A percentile compares a stretch with the other conserved stretches of the same genome.
phyloP scores from a whole-genome alignment of 1,140 invertebrate species.

The Platorchestia sp. region DNA sequence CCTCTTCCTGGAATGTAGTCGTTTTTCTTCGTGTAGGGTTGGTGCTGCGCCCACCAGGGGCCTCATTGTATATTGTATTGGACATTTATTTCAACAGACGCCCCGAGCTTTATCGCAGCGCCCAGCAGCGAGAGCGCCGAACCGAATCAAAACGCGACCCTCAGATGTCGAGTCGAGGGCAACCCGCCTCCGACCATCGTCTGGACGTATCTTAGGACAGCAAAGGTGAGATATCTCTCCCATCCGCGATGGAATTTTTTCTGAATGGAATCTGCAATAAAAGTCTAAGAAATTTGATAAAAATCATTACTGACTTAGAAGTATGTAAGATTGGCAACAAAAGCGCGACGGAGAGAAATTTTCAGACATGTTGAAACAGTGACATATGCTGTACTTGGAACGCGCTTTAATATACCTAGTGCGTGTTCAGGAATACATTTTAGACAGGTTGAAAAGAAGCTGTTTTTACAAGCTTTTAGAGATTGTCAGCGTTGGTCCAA shows the following conservation, averaged over 20 bases:
- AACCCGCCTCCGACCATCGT: conserved; percentile 72
- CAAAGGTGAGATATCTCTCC: conserved; percentile 70
- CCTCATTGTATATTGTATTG: not conserved
- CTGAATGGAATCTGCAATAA: not conserved
- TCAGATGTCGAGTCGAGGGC: conserved; percentile 72
- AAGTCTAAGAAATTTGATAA: not conserved
- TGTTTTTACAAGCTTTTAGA: not conserved
- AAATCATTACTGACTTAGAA: not conserved
- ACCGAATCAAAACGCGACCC: conserved; percentile 68
- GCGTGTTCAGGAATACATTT: not conserved
- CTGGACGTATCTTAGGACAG: conserved; percentile 80
- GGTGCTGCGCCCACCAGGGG: not conserved
- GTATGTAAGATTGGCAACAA: not conserved
- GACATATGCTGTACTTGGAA: no score
- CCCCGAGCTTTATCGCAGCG: conserved; percentile 62
- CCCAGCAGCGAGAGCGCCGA: conserved; percentile 70
- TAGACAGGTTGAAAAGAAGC: not conserved
- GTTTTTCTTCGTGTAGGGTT: not conserved
- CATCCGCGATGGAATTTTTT: not conserved
- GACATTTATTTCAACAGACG: conserved; percentile 58
- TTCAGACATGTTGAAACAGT: not conserved
- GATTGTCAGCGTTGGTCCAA: not conserved
- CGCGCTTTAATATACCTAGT: not conserved
- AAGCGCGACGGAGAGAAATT: not conserved
- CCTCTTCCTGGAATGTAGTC: not conserved